phyloP scores from a whole-genome alignment of 1,140 invertebrate genomes.

The Tachypleus tridentatus region DNA sequence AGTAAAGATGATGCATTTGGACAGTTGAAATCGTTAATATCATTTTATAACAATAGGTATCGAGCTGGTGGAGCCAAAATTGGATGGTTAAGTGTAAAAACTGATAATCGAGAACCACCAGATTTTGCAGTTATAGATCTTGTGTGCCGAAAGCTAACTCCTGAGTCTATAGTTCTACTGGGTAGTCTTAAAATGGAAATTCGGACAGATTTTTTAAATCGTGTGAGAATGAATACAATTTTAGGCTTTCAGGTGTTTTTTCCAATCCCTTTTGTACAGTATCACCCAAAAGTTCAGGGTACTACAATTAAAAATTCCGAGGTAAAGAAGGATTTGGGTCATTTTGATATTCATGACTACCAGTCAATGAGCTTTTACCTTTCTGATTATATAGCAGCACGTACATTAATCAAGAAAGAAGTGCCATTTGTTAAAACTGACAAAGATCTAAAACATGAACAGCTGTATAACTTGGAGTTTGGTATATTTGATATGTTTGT shows the following conservation, averaged over 20 bases:
- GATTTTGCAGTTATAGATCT: conserved; percentile 58
- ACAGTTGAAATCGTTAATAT: conserved; percentile 47
- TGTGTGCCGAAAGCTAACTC: conserved; percentile 51
- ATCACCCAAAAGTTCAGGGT: conserved; percentile 37
- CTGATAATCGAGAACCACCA: conserved; percentile 20
- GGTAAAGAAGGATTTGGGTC: conserved; percentile 60
- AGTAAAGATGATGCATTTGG: conserved; percentile 39
- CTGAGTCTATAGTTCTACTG: conserved; percentile 54
- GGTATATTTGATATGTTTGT: conserved; percentile 53
- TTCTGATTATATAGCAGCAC: conserved; percentile 57
- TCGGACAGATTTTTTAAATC: conserved; percentile 64
- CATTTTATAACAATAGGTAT: conserved; percentile 50
- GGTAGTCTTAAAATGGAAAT: conserved; percentile 52
- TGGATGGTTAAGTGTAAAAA: conserved; percentile 48
- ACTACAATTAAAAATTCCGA: conserved; percentile 47
- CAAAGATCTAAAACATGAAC: conserved; percentile 42
- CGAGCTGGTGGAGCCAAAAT: conserved; percentile 53
- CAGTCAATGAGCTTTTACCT: conserved; percentile 67
- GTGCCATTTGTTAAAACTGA: conserved; percentile 49
- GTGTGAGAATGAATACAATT: conserved; percentile 72
- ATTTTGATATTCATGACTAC: conserved; percentile 59
- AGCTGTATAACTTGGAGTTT: conserved; percentile 20
- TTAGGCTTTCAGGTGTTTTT: conserved; percentile 62
- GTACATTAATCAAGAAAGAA: conserved; percentile 44
- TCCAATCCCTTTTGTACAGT: conserved; percentile 57